These are phyloP conservation scores for Sebastiscus tertius DNA, from an alignment of 2,797 vertebrate species.

Conservation along the genomic window DNA sequence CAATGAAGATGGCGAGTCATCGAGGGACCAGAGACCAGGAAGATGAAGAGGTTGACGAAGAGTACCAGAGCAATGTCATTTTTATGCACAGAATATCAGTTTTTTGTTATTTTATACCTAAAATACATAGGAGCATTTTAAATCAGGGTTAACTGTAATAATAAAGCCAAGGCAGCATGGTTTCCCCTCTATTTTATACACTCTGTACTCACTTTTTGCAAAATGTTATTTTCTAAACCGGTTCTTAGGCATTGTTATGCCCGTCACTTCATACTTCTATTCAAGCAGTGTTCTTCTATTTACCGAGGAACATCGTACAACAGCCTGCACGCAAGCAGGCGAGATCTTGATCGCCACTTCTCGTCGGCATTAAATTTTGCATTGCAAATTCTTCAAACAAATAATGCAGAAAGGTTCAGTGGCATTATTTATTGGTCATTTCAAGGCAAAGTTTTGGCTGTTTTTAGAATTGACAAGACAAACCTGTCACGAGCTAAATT, in stretches of 20 bases:
- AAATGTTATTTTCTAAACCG: conserved; percentile 24
- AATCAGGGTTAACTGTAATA: conserved; percentile 74
- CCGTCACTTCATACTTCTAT: conserved; percentile 3
- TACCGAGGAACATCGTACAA: neutral
- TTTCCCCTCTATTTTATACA: conserved; percentile 64
- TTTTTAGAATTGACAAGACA: conserved; percentile 30
- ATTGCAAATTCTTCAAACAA: conserved; percentile 1
- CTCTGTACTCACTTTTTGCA: conserved; percentile 49
- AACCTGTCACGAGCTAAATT: conserved; percentile 30
- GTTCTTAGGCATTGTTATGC: conserved; percentile 3
- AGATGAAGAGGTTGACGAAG: conserved; percentile 45
- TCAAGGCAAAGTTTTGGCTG: conserved; percentile 4
- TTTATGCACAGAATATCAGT: conserved; percentile 75
- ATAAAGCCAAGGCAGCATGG: conserved; percentile 68
- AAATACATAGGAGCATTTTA: conserved; percentile 51
- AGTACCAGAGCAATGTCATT: conserved; percentile 62
- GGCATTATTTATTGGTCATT: conserved; percentile 43
- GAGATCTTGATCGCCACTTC: neutral
- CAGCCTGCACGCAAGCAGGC: neutral
- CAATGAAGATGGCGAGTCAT: conserved; percentile 36
- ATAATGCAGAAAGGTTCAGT: conserved; percentile 12
- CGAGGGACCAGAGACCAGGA: conserved; percentile 58
- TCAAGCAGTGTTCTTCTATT: conserved; percentile 12
- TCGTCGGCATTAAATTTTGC: conserved; percentile 4
- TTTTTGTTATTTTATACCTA: conserved; percentile 56